Conservation (phyloP, 2,113 vertebrate species). For the Rana temporaria region DNA sequence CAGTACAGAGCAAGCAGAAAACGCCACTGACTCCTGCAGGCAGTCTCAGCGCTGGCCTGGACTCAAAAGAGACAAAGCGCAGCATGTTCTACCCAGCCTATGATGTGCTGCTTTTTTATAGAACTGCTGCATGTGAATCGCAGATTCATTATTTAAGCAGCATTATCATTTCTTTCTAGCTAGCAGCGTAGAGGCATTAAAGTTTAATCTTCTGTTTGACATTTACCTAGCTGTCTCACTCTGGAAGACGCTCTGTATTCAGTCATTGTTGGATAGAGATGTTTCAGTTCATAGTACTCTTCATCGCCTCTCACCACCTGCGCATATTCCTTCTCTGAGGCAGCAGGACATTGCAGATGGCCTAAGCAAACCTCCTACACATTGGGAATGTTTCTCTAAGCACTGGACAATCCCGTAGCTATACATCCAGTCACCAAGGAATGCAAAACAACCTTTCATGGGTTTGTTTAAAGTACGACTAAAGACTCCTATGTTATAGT, state of each 20-base stretch:
- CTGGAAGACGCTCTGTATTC: background rate
- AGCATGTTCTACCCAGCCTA: no score
- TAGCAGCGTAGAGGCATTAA: background rate
- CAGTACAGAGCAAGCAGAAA: slow-evolving; percentile 21
- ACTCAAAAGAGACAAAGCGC: background rate
- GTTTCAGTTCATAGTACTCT: background rate
- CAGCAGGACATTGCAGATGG: background rate
- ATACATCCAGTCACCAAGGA: no score
- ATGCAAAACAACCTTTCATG: no score
- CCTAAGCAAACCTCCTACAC: no score
- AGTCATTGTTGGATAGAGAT: background rate
- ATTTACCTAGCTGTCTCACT: background rate
- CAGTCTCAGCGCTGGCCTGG: background rate
- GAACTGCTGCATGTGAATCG: no score
- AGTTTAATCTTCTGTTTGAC: slow-evolving; percentile 9
- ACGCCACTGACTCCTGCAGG: background rate
- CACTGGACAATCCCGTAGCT: no score
- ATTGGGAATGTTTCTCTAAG: no score
- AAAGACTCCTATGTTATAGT: background rate
- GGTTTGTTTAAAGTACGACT: no score
- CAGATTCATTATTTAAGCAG: no score
- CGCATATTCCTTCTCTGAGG: background rate
- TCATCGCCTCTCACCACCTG: background rate
- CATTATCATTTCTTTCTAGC: background rate
- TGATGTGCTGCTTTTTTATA: no score